Conservation (phyloP, 2,113 vertebrate species). For the Blennius ocellaris region DNA sequence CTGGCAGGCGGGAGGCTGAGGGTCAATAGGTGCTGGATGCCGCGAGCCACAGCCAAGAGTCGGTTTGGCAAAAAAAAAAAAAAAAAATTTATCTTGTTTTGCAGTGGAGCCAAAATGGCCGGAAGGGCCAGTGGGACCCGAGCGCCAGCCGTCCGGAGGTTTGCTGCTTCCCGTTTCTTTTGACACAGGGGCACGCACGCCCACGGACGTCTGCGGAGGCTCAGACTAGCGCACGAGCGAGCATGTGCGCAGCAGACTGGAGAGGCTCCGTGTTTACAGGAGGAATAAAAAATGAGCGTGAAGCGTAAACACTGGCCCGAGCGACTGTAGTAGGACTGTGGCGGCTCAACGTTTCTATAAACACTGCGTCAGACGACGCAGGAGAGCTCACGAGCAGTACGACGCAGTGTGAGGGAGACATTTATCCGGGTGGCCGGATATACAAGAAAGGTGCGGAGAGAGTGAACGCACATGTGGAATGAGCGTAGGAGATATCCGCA, state of each 20-base stretch:
- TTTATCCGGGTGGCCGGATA: constrained; percentile 36
- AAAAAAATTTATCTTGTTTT: constrained; percentile 12
- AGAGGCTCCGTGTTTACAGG: constrained; percentile 63
- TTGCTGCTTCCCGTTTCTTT: constrained; percentile 34
- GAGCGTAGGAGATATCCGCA: not conserved
- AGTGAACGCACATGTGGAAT: constrained; percentile 22
- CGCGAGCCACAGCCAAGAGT: constrained; percentile 22
- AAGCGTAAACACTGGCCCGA: constrained; percentile 63
- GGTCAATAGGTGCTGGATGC: constrained; percentile 39
- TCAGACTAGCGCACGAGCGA: constrained; percentile 2
- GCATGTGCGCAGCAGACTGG: constrained; percentile 42
- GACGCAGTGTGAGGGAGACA: constrained; percentile 21
- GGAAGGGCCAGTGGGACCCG: constrained; percentile 13
- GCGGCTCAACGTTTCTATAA: constrained; percentile 69
- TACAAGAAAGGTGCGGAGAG: not conserved
- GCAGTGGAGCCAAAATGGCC: constrained; percentile 40
- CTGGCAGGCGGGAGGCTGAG: constrained; percentile 7
- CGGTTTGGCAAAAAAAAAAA: constrained; percentile 42
- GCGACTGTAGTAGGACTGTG: constrained; percentile 51
- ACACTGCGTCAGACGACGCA: constrained; percentile 61
- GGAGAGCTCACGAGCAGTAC: not conserved
- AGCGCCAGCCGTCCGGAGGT: constrained; percentile 26
- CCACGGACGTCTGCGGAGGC: constrained; percentile 32
- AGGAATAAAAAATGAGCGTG: constrained; percentile 58
- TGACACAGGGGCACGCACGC: constrained; percentile 27